Conservation (phyloP, 1,140 invertebrate species). For the Subanguina moxae region DNA sequence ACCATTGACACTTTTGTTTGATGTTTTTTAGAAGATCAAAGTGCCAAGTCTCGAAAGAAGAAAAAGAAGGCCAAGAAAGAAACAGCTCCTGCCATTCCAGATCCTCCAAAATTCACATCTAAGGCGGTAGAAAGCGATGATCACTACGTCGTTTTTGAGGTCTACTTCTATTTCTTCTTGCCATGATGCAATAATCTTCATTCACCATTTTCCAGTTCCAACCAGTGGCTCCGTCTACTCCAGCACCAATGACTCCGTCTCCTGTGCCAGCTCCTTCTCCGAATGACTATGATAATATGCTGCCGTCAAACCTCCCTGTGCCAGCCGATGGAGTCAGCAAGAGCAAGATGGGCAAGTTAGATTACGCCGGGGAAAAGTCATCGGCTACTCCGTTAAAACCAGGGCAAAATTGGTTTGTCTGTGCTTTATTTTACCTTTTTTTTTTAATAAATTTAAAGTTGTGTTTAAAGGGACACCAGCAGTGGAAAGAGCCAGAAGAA, state of each 20-base stretch:
- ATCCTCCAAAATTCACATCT: background rate
- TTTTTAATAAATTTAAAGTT: background rate
- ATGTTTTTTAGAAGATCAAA: background rate
- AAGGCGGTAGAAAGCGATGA: background rate
- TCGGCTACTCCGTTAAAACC: too few species aligned
- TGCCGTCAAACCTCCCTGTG: background rate
- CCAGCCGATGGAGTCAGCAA: background rate
- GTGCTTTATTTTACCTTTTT: too few species aligned
- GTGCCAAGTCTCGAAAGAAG: background rate
- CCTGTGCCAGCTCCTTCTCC: background rate
- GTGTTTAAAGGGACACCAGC: background rate
- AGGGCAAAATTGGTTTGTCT: too few species aligned
- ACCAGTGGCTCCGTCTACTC: background rate
- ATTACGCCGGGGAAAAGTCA: too few species aligned
- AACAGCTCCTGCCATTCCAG: background rate
- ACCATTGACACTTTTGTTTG: background rate
- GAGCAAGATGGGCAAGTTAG: too few species aligned
- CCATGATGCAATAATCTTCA: too few species aligned
- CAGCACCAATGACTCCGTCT: background rate
- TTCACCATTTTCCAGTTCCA: too few species aligned
- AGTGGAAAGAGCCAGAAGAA: background rate
- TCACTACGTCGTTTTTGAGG: slow-evolving; percentile 1
- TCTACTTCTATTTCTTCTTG: background rate
- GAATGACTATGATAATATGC: background rate
- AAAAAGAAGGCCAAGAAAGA: background rate